Conservation (phyloP, 1,140 invertebrate species). For the Anoplophora glabripennis region DNA sequence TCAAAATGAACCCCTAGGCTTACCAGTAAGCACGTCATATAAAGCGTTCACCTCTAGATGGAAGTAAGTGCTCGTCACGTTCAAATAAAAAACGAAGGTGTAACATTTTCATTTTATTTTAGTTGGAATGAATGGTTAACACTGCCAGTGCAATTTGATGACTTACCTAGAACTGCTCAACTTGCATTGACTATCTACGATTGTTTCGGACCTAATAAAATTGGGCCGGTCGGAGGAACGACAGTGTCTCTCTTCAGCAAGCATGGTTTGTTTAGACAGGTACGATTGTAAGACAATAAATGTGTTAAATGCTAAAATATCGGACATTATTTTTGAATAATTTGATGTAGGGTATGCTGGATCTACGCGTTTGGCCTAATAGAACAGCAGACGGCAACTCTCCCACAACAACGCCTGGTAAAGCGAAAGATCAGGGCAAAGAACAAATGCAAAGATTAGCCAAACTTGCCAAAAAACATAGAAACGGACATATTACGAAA, state of each 20-base stretch:
- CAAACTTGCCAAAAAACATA: slow-evolving; percentile 91
- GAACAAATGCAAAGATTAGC: slow-evolving; percentile 87
- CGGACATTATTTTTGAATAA: slow-evolving; percentile 1
- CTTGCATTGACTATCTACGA: slow-evolving; percentile 93
- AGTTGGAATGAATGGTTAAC: slow-evolving; percentile 99
- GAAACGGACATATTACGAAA: slow-evolving; percentile 91
- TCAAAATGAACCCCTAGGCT: slow-evolving; percentile 76
- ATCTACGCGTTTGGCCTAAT: slow-evolving; percentile 77
- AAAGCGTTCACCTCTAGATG: slow-evolving; percentile 90
- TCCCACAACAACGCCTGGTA: slow-evolving; percentile 78
- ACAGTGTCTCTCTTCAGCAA: slow-evolving; percentile 91
- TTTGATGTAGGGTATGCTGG: slow-evolving; percentile 65
- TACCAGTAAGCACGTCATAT: slow-evolving; percentile 89
- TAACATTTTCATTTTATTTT: slow-evolving; percentile 33
- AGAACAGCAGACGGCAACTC: slow-evolving; percentile 69
- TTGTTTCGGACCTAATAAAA: slow-evolving; percentile 80
- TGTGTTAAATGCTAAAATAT: background rate
- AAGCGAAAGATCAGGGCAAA: slow-evolving; percentile 71
- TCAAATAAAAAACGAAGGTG: background rate
- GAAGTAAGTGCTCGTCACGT: slow-evolving; percentile 68
- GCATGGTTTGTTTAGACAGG: slow-evolving; percentile 82
- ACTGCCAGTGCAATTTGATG: slow-evolving; percentile 87
- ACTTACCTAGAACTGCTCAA: slow-evolving; percentile 84
- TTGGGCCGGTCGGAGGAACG: slow-evolving; percentile 84
- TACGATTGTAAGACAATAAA: slow-evolving; percentile 38